Evolutionary conservation across 2,888 invertebrate species (phyloP).

Genomic region (Gryllus longicercus): DNA sequence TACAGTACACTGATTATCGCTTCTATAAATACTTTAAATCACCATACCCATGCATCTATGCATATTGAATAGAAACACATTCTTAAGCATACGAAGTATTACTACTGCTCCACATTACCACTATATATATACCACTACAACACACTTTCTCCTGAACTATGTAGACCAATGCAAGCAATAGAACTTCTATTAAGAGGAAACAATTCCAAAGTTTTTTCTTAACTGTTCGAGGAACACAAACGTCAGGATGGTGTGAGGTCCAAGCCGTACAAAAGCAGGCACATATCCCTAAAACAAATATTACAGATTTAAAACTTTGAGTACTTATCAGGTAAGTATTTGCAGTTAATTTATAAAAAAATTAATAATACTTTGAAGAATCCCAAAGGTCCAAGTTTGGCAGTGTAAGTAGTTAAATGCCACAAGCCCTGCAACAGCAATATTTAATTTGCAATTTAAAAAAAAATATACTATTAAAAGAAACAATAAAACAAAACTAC

Average conservation of each 20-base stretch:
- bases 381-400: constrained; percentile 82
- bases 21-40: too few species aligned
- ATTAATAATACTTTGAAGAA: constrained; percentile 73
- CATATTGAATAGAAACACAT: too few species aligned
- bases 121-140: too few species aligned
- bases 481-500: not conserved
- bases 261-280: constrained; percentile 92
- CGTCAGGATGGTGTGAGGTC: constrained; percentile 94
- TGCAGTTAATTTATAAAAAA: not conserved
- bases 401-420: constrained; percentile 75
- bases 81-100: too few species aligned
- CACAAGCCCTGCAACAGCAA: constrained; percentile 53
- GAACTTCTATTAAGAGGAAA: too few species aligned
- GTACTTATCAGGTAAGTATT: not conserved
- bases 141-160: too few species aligned
- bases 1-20: too few species aligned
- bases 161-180: too few species aligned
- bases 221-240: constrained; percentile 96
- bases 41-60: too few species aligned
- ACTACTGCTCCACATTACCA: too few species aligned
- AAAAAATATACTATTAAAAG: not conserved
- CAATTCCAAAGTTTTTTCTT: constrained; percentile 48
- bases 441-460: not conserved
- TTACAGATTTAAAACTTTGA: not conserved
- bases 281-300: constrained; percentile 70